Base-by-base conservation (phyloP, 2,888 invertebrate species). In the Drosophila incognita region DNA sequence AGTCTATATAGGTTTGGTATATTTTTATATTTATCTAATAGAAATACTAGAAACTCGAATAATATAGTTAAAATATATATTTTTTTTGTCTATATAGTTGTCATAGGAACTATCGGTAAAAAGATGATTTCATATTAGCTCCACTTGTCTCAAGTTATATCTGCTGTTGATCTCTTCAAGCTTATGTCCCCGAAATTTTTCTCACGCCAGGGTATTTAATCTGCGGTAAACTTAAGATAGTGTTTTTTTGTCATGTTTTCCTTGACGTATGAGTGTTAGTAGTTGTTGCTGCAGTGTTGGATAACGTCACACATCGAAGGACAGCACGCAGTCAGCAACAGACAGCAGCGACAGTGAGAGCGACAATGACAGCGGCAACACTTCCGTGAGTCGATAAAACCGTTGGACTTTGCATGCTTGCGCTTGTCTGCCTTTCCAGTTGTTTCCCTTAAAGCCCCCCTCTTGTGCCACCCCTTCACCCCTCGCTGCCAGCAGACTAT, bases 351-450 rank as follows among this genome's bases (percentile, higher is more conserved):
- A 54, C 18, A 54, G 24, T 21, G 13, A 31, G 42, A 29, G 51
- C 60, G 33, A 61, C 33, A 46, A 33, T 52, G 53, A 62, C 61
- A 54, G 46, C 54, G 65, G 54, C 77, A 64, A 48, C 61, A 63
- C 77, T 81, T 80, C 81, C 81, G 77, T 38, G 66, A 63, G 77
- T 82, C 83, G 86, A 88, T 88, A 88, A 82, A 88, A 77, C 75
- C 72, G 81, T 83, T 85, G 77, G 82, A 76, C 88, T 74, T 74
- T 83, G 79, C 75, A 82, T 79, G 73, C 68, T 56, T 38, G 61
- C 42, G n/a, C 21, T 52, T 53, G 56, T 40, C n/a, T 29, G 38
- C 38, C 31, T 40, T 52, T 60, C 51, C 18, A 65, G 60, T 57
- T 61, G 31, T n/a, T 38, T 51, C 66, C 35, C 36, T 40, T 54